Evolutionary conservation across 2,888 invertebrate genomes (phyloP).

Genomic region (Eupithecia subumbrata): DNA sequence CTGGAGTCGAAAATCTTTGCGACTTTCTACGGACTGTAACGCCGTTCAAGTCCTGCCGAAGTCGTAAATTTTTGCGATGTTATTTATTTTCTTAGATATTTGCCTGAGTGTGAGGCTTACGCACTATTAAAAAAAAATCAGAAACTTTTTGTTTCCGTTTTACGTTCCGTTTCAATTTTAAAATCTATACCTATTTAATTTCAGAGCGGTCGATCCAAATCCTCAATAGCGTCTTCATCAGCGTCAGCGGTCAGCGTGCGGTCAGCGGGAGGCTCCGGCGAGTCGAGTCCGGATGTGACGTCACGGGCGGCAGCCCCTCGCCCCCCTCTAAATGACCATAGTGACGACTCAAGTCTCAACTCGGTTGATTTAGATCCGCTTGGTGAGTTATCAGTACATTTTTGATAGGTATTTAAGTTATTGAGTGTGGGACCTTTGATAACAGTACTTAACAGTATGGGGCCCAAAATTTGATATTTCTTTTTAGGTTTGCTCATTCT

Average conservation of each 20-base stretch:
- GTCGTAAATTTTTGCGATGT: no score
- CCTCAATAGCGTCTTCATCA: slow-evolving; percentile 80
- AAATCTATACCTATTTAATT: slow-evolving; percentile 34
- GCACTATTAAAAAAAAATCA: no score
- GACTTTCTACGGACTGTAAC: no score
- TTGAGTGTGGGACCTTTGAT: background rate
- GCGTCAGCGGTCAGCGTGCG: slow-evolving; percentile 80
- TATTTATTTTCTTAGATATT: no score
- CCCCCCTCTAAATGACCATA: slow-evolving; percentile 80
- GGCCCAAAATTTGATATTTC: background rate
- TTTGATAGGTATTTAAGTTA: background rate
- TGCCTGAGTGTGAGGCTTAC: no score
- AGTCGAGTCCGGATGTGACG: slow-evolving; percentile 81
- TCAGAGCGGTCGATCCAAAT: slow-evolving; percentile 86
- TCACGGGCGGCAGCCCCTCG: slow-evolving; percentile 78
- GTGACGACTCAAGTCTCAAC: slow-evolving; percentile 96
- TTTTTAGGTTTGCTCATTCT: background rate
- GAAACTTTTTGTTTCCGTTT: no score
- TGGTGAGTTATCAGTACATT: slow-evolving; percentile 62
- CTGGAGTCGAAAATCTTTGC: no score
- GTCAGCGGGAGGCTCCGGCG: slow-evolving; percentile 76
- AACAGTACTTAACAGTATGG: background rate
- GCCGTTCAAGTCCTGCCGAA: no score
- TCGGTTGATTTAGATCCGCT: slow-evolving; percentile 93
- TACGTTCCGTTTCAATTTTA: background rate